A percentile compares a stretch with the other conserved stretches of the same genome.
Conservation (phyloP, 2,888 invertebrate species). For the Andricus quercusramuli region DNA sequence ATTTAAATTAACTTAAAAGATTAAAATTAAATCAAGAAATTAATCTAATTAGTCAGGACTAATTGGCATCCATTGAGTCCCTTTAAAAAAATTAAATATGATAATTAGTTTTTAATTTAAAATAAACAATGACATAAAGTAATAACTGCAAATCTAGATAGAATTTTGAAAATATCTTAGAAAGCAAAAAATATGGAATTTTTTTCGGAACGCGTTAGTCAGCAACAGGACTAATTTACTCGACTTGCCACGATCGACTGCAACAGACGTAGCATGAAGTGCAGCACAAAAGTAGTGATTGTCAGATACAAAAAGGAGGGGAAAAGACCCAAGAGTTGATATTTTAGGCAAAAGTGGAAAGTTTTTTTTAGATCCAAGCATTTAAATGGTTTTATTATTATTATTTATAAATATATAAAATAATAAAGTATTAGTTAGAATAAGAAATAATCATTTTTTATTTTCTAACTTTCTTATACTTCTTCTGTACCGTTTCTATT, state of each 20-base stretch:
- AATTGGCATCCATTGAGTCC: not conserved
- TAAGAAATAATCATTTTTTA: too few species aligned
- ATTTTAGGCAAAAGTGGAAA: too few species aligned
- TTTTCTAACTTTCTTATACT: too few species aligned
- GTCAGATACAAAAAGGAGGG: conserved; percentile 7
- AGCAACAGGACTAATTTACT: conserved; percentile 4
- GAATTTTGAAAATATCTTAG: not conserved
- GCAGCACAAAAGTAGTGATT: not conserved
- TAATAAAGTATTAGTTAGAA: too few species aligned
- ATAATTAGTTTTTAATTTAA: not conserved
- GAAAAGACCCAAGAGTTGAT: not conserved
- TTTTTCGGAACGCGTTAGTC: not conserved
- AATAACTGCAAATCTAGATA: not conserved
- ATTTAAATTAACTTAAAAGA: not conserved
- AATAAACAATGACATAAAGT: not conserved
- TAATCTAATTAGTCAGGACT: not conserved
- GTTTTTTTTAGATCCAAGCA: too few species aligned
- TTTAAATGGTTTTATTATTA: too few species aligned
- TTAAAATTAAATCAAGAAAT: not conserved
- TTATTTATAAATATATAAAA: too few species aligned
- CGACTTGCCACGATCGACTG: conserved; percentile 30
- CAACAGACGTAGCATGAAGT: conserved; percentile 23
- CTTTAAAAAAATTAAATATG: not conserved
- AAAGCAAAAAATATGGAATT: not conserved
- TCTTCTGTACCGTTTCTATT: too few species aligned